A percentile compares a stretch with the other conserved stretches of the same genome.
Conservation (phyloP, 2,113 vertebrate species). For the Jaculus jaculus region DNA sequence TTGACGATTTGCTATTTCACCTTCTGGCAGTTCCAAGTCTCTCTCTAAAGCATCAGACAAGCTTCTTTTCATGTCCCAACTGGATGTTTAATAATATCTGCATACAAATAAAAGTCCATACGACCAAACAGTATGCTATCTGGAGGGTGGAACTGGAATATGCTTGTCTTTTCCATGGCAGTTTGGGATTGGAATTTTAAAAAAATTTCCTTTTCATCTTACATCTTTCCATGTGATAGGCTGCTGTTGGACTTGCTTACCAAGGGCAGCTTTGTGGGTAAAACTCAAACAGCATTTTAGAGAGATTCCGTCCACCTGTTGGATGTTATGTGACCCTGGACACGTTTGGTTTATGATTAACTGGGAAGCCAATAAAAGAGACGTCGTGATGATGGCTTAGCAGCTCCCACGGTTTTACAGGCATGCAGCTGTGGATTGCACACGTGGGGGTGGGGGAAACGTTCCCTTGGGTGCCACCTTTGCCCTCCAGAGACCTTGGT, state of each 20-base stretch:
- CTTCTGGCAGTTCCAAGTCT: slow-evolving; percentile 47
- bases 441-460: neutral
- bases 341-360: neutral
- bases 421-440: neutral
- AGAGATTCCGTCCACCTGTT: slow-evolving; percentile 61
- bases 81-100: slow-evolving; percentile 55
- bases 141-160: slow-evolving; percentile 22
- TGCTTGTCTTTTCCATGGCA: neutral
- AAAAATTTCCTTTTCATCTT: neutral
- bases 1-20: slow-evolving; percentile 35
- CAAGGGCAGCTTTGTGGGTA: neutral
- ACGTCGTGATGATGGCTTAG: neutral
- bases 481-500: neutral
- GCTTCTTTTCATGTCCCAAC: neutral
- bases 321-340: slow-evolving; percentile 37
- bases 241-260: neutral
- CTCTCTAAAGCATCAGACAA: neutral
- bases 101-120: slow-evolving; percentile 21
- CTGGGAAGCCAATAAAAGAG: slow-evolving; percentile 29
- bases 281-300: neutral
- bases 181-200: neutral
- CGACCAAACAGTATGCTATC: neutral
- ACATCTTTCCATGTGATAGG: neutral
- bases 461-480: neutral
- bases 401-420: neutral